A percentile compares a stretch with the other conserved stretches of the same genome.
Conservation (phyloP, 2,888 invertebrate genomes). For the Beris morrisii region DNA sequence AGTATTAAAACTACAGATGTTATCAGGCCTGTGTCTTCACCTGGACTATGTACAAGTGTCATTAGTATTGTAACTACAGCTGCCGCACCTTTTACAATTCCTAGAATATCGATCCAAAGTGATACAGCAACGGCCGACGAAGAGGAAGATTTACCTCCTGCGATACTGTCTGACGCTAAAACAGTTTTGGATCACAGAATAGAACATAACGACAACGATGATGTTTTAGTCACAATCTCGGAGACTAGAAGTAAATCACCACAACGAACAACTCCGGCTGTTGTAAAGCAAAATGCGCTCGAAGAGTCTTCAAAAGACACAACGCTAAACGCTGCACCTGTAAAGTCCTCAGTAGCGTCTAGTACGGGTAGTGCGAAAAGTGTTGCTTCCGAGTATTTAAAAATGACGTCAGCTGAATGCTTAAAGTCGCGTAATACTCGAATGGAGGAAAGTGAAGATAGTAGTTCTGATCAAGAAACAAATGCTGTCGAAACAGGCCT, state of each 20-base stretch:
- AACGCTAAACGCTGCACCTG: not conserved
- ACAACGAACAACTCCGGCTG: not conserved
- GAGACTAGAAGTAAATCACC: too few species aligned
- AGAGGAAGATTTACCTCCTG: not conserved
- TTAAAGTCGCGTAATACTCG: conserved; percentile 34
- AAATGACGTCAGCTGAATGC: conserved; percentile 57
- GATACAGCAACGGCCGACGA: conserved; percentile 14
- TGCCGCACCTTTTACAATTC: not conserved
- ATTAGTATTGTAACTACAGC: not conserved
- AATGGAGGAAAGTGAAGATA: conserved; percentile 42
- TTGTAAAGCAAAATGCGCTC: not conserved
- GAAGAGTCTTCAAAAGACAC: not conserved
- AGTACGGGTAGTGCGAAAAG: conserved; percentile 58
- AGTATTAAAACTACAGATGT: conserved; percentile 23
- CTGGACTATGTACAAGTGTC: conserved; percentile 13
- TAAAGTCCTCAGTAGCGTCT: not conserved
- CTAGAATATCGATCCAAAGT: conserved; percentile 7
- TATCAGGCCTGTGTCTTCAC: not conserved
- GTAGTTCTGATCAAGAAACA: conserved; percentile 42
- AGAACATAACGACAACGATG: conserved; percentile 14
- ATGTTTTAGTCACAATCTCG: not conserved
- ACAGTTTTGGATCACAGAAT: conserved; percentile 6
- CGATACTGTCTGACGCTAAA: not conserved
- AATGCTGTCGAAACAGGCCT: conserved; percentile 41
- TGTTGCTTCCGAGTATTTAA: conserved; percentile 68